A percentile compares a stretch with the other conserved stretches of the same genome.
Evolutionary conservation across 2,113 vertebrate species (phyloP).

Genomic region (Sceloporus undulatus): DNA sequence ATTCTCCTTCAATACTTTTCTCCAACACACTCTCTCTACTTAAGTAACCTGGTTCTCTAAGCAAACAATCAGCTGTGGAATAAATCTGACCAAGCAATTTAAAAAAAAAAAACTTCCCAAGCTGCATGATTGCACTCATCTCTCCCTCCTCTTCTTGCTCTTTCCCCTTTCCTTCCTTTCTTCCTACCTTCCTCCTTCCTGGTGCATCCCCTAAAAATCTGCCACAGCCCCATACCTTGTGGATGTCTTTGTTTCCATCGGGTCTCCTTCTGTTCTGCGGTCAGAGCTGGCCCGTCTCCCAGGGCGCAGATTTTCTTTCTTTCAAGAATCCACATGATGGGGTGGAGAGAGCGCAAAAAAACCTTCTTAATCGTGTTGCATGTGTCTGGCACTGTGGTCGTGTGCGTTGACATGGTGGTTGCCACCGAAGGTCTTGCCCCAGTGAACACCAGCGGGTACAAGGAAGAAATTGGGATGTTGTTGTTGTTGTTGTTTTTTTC

Average conservation of each 20-base stretch:
- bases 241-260: slow-evolving; percentile 36
- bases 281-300: slow-evolving; percentile 35
- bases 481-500: neutral
- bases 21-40: slow-evolving; percentile 70
- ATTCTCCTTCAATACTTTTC: slow-evolving; percentile 83
- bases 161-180: neutral
- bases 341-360: slow-evolving; percentile 50
- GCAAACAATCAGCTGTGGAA: slow-evolving; percentile 77
- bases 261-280: slow-evolving; percentile 40
- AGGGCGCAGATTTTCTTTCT: slow-evolving; percentile 31
- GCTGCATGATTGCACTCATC: slow-evolving; percentile 79
- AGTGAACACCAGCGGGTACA: slow-evolving; percentile 1
- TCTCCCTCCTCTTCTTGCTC: slow-evolving; percentile 33
- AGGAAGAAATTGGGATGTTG: slow-evolving; percentile 6
- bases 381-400: slow-evolving; percentile 51
- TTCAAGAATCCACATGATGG: slow-evolving; percentile 19
- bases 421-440: slow-evolving; percentile 47
- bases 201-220: neutral
- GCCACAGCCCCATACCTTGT: slow-evolving; percentile 31
- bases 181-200: neutral
- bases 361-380: slow-evolving; percentile 45
- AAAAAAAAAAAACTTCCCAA: slow-evolving; percentile 81
- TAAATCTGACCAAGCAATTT: slow-evolving; percentile 83
- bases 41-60: slow-evolving; percentile 80
- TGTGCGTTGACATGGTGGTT: slow-evolving; percentile 33